A percentile compares a stretch with the other conserved stretches of the same genome.
Conservation (phyloP, 2,113 vertebrate species). For the Campylomormyrus tamandua region DNA sequence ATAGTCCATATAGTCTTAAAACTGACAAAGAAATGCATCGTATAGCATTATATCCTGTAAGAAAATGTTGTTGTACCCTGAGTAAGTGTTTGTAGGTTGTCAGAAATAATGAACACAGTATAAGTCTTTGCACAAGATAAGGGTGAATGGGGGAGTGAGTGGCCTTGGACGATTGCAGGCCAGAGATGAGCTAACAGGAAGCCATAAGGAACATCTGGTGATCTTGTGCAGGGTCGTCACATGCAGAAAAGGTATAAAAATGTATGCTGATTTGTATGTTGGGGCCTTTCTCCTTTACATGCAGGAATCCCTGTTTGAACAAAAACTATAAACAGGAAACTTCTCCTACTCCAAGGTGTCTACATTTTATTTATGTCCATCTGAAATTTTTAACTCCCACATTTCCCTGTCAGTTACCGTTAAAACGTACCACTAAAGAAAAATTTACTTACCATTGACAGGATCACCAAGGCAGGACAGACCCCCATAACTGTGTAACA, state of each 20-base stretch:
- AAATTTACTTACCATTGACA: slow-evolving; percentile 78
- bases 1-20: not conserved
- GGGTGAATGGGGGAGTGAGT: not conserved
- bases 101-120: not conserved
- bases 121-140: not conserved
- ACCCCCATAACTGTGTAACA: slow-evolving; percentile 81
- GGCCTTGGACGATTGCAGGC: not conserved
- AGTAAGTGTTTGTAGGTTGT: not conserved
- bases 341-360: not conserved
- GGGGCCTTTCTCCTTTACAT: not conserved
- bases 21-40: not conserved
- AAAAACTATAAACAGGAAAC: not conserved
- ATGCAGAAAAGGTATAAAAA: not conserved
- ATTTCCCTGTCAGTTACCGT: not conserved
- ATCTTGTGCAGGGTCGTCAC: not conserved
- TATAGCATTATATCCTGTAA: not conserved
- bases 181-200: not conserved
- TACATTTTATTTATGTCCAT: not conserved
- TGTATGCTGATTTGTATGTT: not conserved
- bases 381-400: not conserved
- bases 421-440: not conserved
- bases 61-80: not conserved
- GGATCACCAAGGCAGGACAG: slow-evolving; percentile 79
- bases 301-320: not conserved
- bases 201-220: not conserved